Evolutionary conservation across 2,797 vertebrate species (phyloP), one percentile per base, ranked within the genome.

Genomic region (Buphagus erythrorhynchus): DNA sequence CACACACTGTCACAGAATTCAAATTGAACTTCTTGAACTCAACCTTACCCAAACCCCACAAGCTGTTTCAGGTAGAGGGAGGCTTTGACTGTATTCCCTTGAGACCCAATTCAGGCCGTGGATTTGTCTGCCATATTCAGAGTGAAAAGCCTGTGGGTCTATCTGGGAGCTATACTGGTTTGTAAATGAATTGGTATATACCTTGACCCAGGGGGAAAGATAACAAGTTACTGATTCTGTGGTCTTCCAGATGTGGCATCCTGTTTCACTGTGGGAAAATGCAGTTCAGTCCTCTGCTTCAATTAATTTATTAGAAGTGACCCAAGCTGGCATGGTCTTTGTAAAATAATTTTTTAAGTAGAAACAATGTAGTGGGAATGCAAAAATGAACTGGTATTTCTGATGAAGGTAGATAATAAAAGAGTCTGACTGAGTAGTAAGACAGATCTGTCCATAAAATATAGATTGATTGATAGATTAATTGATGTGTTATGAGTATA

Each of bases 401-500:
- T 68, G 10, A 79, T 54, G 72, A 84, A 83, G 87, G n/a, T 51
- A 75, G 24, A 46, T 52, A 46, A 88, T 66, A 55, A 42, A 77
- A 61, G 12, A 40, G 4, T 18, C 22, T 71, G 28, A 58, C 14
- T 76, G 49, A 82, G 6, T 52, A 88, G 31, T 28, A 77, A 82
- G 40, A 43, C 11, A 89, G n/a, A 54, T 52, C 21, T 79, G 16
- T 77, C 69, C 26, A 31, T 67, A 73, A 79, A 91, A 48, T 73
- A 86, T 29, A 82, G 46, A 78, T 93, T 65, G 46, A 91, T 67
- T 79, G 51, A 66, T 31, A 26, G 51, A 69, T 67, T 86, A 66
- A 85, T 92, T 80, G 76, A 83, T 49, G 10, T 68, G 42, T 80
- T 66, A 62, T 52, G 28, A 84, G 13, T 13, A 17, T 33, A 88